Percentiles rank a stretch among this genome's conserved stretches.
These are phyloP conservation scores for Laterallus jamaicensis DNA, from an alignment of 2,113 vertebrate genomes.

Conservation along the genomic window DNA sequence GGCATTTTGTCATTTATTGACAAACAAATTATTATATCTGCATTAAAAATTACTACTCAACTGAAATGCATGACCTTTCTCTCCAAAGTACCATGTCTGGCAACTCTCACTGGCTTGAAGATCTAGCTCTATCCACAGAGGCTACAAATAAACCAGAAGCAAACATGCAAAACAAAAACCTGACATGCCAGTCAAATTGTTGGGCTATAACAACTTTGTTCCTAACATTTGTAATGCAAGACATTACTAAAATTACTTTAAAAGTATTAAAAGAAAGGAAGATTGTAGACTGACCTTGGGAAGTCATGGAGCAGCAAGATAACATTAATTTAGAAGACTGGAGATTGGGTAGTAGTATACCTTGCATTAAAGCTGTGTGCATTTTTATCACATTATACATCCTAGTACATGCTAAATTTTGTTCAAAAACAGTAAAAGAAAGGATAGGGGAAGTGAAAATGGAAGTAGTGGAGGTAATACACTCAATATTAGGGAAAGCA, in stretches of 20 bases:
- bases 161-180: background rate
- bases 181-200: fast-evolving
- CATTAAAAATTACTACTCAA: background rate
- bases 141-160: background rate
- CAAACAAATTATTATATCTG: background rate
- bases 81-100: background rate
- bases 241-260: no score
- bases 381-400: background rate
- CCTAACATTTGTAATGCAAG: background rate
- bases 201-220: background rate
- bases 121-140: background rate
- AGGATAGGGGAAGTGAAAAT: background rate
- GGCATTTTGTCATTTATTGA: background rate
- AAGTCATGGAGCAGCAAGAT: background rate
- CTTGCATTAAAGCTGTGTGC: background rate
- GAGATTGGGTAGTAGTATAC: background rate
- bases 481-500: background rate
- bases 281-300: background rate
- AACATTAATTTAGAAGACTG: background rate
- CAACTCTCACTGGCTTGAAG: background rate
- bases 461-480: background rate
- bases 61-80: background rate
- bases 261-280: background rate
- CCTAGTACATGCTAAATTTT: background rate
- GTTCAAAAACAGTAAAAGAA: background rate